Percentiles rank a stretch among this genome's conserved stretches.
These are phyloP conservation scores for Diachrysia chrysitis DNA, from an alignment of 2,888 invertebrate species.

Conservation along the genomic window DNA sequence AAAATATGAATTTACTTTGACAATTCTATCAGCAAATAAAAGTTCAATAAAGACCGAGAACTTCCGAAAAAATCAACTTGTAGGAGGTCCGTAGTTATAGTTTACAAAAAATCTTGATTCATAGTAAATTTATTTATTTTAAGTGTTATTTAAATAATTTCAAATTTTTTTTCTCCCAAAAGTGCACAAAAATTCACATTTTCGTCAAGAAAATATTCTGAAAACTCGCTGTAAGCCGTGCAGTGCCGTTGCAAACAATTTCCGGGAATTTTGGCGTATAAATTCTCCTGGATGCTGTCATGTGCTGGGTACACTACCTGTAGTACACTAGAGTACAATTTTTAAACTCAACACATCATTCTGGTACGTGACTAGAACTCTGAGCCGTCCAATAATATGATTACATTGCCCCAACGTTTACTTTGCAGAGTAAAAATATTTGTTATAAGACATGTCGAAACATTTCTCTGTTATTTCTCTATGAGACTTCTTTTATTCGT, in stretches of 20 bases:
- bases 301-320: neutral
- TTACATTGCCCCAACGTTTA: neutral
- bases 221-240: neutral
- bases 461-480: neutral
- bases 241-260: neutral
- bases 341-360: slow-evolving; percentile 6
- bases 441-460: neutral
- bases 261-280: slow-evolving; percentile 1
- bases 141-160: neutral
- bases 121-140: too few relatives aligned
- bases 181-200: neutral
- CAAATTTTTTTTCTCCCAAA: neutral
- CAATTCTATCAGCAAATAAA: too few relatives aligned
- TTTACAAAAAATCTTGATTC: too few relatives aligned
- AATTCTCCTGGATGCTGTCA: neutral
- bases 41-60: too few relatives aligned
- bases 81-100: too few relatives aligned
- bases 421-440: neutral
- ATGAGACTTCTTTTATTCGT: neutral
- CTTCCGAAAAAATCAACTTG: too few relatives aligned
- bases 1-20: neutral
- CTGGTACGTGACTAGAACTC: neutral
- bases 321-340: neutral
- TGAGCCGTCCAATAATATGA: neutral
- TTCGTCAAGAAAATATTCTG: neutral